Percentiles rank a stretch among this genome's conserved stretches.
Conservation (phyloP, 1,140 invertebrate species). For the Potamilus streckersoni region DNA sequence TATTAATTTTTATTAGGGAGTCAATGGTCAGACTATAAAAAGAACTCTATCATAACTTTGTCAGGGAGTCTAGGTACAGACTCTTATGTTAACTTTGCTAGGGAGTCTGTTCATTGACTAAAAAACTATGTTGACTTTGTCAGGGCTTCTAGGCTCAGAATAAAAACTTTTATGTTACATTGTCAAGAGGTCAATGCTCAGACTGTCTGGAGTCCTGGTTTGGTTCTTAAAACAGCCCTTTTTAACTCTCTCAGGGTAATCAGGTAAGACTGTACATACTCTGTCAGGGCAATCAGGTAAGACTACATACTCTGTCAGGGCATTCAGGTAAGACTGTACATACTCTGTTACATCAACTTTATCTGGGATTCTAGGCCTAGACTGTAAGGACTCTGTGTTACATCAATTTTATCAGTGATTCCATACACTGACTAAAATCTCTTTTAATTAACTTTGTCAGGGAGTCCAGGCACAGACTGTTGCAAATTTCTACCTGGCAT, state of each 20-base stretch:
- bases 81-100: conserved; percentile 39
- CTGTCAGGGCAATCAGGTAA: not conserved
- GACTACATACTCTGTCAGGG: not conserved
- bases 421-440: not conserved
- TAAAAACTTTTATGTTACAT: too few relatives aligned
- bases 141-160: too few relatives aligned
- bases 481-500: conserved; percentile 95
- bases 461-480: conserved; percentile 98
- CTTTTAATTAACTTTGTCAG: conserved; percentile 45
- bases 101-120: conserved; percentile 96
- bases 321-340: too few relatives aligned
- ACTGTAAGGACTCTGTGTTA: too few relatives aligned
- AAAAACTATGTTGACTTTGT: conserved; percentile 61
- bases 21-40: conserved; percentile 94
- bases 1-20: conserved; percentile 71
- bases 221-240: not conserved
- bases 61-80: not conserved
- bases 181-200: too few relatives aligned
- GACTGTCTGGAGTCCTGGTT: too few relatives aligned
- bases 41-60: not conserved
- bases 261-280: not conserved
- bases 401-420: not conserved
- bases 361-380: too few relatives aligned
- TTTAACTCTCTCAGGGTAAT: not conserved
- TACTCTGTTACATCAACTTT: too few relatives aligned